These are phyloP conservation scores for Xenops minutus DNA, from an alignment of 2,797 vertebrate genomes.

Conservation along the genomic window DNA sequence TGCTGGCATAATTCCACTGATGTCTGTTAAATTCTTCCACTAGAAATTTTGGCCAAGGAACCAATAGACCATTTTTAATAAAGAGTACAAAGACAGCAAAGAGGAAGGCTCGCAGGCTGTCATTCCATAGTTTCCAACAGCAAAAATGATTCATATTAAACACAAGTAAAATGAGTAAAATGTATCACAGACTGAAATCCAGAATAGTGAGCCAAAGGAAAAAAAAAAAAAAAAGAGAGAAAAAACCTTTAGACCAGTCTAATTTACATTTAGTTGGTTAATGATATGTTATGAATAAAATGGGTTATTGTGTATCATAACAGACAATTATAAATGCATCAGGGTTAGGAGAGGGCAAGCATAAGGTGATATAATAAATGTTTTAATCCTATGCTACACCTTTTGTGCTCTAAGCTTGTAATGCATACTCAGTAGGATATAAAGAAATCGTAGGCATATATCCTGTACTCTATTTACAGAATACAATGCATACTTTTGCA, in stretches of 20 bases:
- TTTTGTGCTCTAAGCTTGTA: neutral
- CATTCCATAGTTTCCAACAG: neutral
- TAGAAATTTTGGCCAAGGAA: neutral
- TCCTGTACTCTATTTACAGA: neutral
- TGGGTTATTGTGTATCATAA: neutral
- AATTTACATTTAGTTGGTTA: neutral
- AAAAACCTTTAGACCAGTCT: neutral
- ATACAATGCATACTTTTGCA: neutral
- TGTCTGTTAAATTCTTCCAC: neutral
- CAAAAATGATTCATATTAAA: neutral
- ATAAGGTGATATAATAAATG: neutral
- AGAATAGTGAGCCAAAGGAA: rapidly evolving
- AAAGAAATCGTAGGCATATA: neutral
- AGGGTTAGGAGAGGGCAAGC: neutral
- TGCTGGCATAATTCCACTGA: neutral
- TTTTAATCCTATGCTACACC: neutral
- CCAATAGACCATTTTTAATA: neutral
- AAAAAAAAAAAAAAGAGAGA: neutral
- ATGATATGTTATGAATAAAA: neutral
- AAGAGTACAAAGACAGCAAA: neutral
- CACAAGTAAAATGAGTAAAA: neutral
- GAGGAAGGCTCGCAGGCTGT: neutral
- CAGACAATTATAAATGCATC: neutral
- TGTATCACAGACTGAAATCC: neutral
- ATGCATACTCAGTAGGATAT: neutral